Conservation (phyloP, 2,888 invertebrate genomes). For the Muschampia plurimacula region DNA sequence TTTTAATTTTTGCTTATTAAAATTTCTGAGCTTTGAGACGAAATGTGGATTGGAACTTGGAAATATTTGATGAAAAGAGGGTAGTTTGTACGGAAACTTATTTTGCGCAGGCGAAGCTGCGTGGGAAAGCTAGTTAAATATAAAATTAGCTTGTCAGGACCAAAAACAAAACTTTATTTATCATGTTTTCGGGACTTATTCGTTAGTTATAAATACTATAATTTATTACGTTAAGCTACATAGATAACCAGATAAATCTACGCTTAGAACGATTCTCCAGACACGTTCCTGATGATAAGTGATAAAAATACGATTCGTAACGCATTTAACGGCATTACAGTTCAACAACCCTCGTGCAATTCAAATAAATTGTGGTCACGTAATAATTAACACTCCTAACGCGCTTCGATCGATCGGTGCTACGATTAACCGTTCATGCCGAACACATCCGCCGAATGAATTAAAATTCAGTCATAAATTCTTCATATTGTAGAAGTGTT, state of each 20-base stretch:
- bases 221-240: no score
- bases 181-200: no score
- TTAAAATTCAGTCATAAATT: background rate
- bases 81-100: no score
- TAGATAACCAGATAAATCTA: background rate
- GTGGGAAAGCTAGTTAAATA: no score
- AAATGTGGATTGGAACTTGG: no score
- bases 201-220: no score
- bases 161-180: no score
- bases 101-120: no score
- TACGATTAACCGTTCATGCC: constrained; percentile 20
- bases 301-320: constrained; percentile 44
- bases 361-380: constrained; percentile 63
- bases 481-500: background rate
- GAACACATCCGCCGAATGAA: constrained; percentile 33
- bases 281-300: background rate
- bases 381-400: constrained; percentile 64
- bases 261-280: background rate
- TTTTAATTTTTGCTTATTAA: no score
- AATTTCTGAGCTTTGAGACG: no score
- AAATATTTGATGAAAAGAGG: no score
- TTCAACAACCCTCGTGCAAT: constrained; percentile 65
- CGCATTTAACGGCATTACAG: constrained; percentile 59
- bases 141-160: no score
- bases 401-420: constrained; percentile 52